These are phyloP conservation scores for Theonella swinhoei DNA, from an alignment of 37 sponge, comb jelly and placozoan genomes.

Conservation along the genomic window DNA sequence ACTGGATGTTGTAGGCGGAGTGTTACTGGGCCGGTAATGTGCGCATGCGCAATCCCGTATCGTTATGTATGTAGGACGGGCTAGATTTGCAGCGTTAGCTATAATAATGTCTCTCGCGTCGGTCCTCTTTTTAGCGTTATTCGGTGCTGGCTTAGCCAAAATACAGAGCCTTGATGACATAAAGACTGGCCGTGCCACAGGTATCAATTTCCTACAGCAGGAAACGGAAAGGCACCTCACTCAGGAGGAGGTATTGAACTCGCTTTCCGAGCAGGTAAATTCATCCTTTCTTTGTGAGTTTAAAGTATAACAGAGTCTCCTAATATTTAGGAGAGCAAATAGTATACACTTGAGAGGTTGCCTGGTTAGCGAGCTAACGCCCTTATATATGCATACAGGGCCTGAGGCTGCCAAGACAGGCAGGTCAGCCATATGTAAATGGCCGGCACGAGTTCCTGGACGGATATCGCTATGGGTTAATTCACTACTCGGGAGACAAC, in stretches of 20 bases:
- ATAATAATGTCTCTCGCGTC: too few species aligned
- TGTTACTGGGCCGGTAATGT: too few species aligned
- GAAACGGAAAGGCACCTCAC: not conserved
- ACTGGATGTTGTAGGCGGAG: too few species aligned
- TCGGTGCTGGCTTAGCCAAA: not conserved
- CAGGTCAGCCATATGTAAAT: not conserved
- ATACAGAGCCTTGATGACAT: not conserved
- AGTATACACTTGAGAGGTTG: too few species aligned
- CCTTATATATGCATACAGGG: too few species aligned
- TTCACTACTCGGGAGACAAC: constrained; percentile 52
- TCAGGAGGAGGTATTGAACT: not conserved
- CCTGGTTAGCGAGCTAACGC: too few species aligned
- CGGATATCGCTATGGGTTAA: constrained; percentile 5
- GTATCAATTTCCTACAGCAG: not conserved
- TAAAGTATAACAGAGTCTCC: too few species aligned
- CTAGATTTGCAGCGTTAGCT: too few species aligned
- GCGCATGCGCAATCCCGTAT: too few species aligned
- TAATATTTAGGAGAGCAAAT: too few species aligned
- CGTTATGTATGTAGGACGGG: not conserved
- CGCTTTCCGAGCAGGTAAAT: not conserved
- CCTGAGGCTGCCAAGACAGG: too few species aligned
- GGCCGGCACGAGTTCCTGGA: constrained; percentile 13
- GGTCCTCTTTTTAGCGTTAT: not conserved
- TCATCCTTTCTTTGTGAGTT: too few species aligned
- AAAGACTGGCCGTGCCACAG: not conserved